Conservation (phyloP, 2,888 invertebrate genomes). For the Lochmaea crataegi region DNA sequence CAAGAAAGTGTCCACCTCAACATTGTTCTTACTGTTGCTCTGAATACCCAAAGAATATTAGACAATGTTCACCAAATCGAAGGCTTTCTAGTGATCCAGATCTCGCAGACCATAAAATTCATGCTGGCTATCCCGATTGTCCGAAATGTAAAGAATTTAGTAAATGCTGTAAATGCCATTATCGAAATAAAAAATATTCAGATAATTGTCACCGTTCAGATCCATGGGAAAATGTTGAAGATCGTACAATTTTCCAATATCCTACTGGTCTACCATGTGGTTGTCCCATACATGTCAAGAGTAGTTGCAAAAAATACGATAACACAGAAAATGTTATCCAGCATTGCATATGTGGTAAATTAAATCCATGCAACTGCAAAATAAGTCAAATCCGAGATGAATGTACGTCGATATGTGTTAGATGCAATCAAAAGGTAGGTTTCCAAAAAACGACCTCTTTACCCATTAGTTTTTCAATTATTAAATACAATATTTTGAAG, state of each 20-base stretch:
- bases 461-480: too few relatives aligned
- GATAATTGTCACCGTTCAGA: background rate
- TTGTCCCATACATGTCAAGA: constrained; percentile 10
- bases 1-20: constrained; percentile 8
- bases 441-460: background rate
- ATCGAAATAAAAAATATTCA: background rate
- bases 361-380: constrained; percentile 49
- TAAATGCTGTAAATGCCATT: constrained; percentile 8
- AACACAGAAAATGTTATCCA: constrained; percentile 26
- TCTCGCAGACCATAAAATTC: background rate
- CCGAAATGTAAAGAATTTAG: background rate
- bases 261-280: background rate
- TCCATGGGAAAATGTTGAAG: background rate
- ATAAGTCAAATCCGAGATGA: constrained; percentile 45
- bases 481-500: too few relatives aligned
- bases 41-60: background rate
- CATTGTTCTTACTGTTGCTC: background rate
- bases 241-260: background rate
- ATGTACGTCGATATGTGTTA: constrained; percentile 48
- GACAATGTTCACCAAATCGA: too few relatives aligned
- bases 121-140: background rate
- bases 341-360: constrained; percentile 46
- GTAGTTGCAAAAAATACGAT: background rate
- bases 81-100: background rate
- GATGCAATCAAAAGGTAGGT: constrained; percentile 53